Evolutionary conservation across 2,888 invertebrate species (phyloP).

Genomic region (Mantis religiosa): DNA sequence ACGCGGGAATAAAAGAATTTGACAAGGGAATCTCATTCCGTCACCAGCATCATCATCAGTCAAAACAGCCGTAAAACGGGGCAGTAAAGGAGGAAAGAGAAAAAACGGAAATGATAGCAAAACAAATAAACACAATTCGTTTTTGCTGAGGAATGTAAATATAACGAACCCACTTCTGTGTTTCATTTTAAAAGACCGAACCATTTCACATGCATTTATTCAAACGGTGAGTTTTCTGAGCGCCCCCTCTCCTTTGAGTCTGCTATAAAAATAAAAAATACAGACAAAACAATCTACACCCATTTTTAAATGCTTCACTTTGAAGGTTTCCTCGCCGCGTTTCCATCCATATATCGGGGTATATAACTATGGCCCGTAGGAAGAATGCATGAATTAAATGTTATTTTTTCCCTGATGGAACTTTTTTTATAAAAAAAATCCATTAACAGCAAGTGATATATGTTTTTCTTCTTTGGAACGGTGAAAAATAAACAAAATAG

Average conservation of each 20-base stretch:
- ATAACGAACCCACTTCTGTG: constrained; percentile 6
- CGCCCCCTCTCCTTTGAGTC: neutral
- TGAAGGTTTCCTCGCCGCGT: constrained; percentile 1
- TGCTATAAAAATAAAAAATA: constrained; percentile 7
- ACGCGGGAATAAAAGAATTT: neutral
- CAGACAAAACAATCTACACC: constrained; percentile 19
- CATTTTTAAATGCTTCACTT: constrained; percentile 26
- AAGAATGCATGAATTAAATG: constrained; percentile 22
- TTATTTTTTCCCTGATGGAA: constrained; percentile 17
- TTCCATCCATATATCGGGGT: neutral
- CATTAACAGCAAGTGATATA: constrained; percentile 26
- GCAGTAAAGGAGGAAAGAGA: neutral
- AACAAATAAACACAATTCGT: constrained; percentile 11
- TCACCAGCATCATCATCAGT: neutral
- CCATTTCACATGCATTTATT: constrained; percentile 22
- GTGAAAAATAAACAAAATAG: neutral
- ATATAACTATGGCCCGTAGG: neutral
- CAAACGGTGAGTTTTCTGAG: neutral
- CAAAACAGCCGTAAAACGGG: neutral
- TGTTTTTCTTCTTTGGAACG: neutral
- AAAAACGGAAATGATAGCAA: constrained; percentile 6
- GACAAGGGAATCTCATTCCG: neutral
- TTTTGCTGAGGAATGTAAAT: constrained; percentile 21
- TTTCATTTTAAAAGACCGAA: constrained; percentile 5
- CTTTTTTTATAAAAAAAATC: constrained; percentile 12